phyloP scores from a whole-genome alignment of 2,888 invertebrate genomes.

The Brachyptera putata region DNA sequence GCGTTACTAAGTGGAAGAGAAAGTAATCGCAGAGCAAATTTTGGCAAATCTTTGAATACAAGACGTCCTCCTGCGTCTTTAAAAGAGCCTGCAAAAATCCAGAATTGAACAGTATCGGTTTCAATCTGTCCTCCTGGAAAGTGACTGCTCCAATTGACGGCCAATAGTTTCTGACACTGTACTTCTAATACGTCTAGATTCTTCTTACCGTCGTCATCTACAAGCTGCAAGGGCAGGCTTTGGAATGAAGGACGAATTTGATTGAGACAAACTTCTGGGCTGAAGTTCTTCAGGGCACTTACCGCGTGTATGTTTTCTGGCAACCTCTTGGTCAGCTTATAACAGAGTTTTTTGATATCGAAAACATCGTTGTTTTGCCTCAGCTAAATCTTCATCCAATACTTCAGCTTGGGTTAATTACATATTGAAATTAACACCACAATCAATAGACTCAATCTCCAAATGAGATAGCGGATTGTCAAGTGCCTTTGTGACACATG shows the following conservation, averaged over 20 bases:
- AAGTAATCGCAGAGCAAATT: conserved; percentile 31
- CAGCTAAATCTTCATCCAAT: not conserved
- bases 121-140: conserved; percentile 17
- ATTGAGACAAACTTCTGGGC: not conserved
- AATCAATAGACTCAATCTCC: not conserved
- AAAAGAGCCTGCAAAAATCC: conserved; percentile 31
- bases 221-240: not conserved
- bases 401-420: not conserved
- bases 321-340: not conserved
- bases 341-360: not conserved
- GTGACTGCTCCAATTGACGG: not conserved
- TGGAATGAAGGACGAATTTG: not conserved
- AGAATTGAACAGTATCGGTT: conserved; percentile 23
- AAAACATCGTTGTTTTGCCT: not conserved
- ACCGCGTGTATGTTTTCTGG: not conserved
- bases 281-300: not conserved
- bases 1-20: conserved; percentile 35
- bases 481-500: not conserved
- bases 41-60: conserved; percentile 29
- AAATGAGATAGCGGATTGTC: not conserved
- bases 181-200: not conserved
- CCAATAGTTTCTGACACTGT: conserved; percentile 1
- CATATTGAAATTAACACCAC: not conserved
- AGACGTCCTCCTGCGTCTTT: conserved; percentile 27
- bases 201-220: not conserved